phyloP scores from a whole-genome alignment of 2,888 invertebrate species.

The Melikaiella ostensackeni region DNA sequence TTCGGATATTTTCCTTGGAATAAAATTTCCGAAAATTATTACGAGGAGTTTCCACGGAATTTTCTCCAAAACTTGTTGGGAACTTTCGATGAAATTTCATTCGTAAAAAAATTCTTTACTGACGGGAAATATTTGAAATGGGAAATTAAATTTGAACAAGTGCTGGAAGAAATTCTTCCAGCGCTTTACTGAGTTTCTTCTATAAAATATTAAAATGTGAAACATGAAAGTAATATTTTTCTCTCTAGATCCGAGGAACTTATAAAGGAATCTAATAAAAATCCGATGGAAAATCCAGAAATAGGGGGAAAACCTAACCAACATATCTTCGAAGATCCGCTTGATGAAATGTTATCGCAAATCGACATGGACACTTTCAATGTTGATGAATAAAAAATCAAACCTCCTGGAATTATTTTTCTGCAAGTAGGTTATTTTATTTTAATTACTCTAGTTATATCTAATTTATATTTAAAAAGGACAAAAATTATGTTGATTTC shows the following conservation, averaged over 20 bases:
- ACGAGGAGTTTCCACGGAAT: no score
- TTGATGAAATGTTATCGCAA: conserved; percentile 70
- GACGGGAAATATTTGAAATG: no score
- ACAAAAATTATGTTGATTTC: not conserved
- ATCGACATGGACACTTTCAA: conserved; percentile 65
- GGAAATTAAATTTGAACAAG: no score
- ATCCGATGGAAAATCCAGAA: not conserved
- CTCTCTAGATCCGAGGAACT: not conserved
- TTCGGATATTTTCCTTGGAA: no score
- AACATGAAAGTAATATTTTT: not conserved
- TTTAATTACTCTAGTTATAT: not conserved
- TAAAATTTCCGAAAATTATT: no score
- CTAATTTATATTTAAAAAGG: not conserved
- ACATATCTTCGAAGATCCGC: conserved; percentile 54
- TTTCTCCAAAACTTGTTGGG: no score
- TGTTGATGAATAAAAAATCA: conserved; percentile 32
- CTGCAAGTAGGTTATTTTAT: not conserved
- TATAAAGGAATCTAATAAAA: not conserved
- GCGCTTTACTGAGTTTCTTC: no score
- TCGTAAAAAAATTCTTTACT: no score
- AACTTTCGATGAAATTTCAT: no score
- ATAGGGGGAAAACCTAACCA: not conserved
- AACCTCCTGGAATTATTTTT: not conserved
- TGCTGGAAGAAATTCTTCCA: no score
- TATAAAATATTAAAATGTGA: no score